Conservation (phyloP, 1,140 invertebrate species). For the Aphis craccivora region DNA sequence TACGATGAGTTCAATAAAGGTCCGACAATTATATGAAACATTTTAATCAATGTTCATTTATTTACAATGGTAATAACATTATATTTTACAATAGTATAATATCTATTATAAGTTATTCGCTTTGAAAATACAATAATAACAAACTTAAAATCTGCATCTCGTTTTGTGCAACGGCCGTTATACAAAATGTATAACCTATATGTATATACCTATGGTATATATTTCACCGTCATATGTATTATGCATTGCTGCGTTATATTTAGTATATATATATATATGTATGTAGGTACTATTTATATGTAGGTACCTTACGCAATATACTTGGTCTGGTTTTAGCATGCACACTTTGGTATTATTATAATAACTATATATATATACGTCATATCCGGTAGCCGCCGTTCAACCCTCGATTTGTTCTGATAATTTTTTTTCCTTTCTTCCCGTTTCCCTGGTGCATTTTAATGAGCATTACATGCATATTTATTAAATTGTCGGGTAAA, state of each 20-base stretch:
- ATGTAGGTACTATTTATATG: no score
- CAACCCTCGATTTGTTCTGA: not conserved
- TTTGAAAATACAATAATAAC: not conserved
- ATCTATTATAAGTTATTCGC: not conserved
- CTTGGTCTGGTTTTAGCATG: not conserved
- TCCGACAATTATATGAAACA: not conserved
- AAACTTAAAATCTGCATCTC: not conserved
- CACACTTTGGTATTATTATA: not conserved
- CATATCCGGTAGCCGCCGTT: not conserved
- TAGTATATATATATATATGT: not conserved
- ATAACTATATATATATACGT: not conserved
- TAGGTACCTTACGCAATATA: not conserved
- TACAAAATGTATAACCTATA: not conserved
- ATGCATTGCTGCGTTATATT: no score
- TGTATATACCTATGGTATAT: not conserved
- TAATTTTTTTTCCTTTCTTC: not conserved
- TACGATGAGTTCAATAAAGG: no score
- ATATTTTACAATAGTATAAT: not conserved
- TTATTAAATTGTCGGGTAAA: not conserved
- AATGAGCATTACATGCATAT: not conserved
- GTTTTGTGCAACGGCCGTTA: not conserved
- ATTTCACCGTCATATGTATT: not conserved
- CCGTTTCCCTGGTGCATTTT: not conserved
- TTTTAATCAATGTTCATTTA: not conserved
- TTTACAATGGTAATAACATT: not conserved